A percentile compares a stretch with the other conserved stretches of the same genome.
Evolutionary conservation across 2,888 invertebrate genomes (phyloP).

Genomic region (Furcula furcula): DNA sequence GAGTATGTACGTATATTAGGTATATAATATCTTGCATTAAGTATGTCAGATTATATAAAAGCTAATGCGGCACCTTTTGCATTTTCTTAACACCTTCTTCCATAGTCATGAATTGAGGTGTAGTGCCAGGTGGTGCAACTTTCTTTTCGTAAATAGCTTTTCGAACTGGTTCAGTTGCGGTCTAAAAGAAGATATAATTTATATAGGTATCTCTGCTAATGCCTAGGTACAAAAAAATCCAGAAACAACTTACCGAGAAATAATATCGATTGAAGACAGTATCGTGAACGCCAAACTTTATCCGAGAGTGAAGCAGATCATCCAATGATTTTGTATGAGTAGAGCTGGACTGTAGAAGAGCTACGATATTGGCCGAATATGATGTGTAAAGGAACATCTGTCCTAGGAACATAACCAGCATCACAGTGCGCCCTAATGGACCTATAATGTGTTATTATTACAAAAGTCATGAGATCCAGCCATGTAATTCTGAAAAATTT

Average conservation of each 20-base stretch:
- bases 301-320: slow-evolving; percentile 84
- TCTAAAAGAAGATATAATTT: no score
- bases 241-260: slow-evolving; percentile 80
- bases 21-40: background rate
- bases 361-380: slow-evolving; percentile 89
- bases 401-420: slow-evolving; percentile 83
- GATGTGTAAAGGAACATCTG: slow-evolving; percentile 88
- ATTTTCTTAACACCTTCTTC: slow-evolving; percentile 83
- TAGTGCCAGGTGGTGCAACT: slow-evolving; percentile 82
- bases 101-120: slow-evolving; percentile 80
- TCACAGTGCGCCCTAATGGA: slow-evolving; percentile 80
- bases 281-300: slow-evolving; percentile 86
- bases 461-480: no score
- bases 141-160: slow-evolving; percentile 84
- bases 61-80: slow-evolving; percentile 54
- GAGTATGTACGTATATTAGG: background rate
- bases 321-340: slow-evolving; percentile 83
- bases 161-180: slow-evolving; percentile 83
- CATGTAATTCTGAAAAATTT: no score
- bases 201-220: no score
- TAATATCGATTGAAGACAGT: slow-evolving; percentile 86
- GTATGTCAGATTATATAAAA: background rate
- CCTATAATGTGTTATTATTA: no score
- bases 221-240: no score
- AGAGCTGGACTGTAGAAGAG: slow-evolving; percentile 87